Base-by-base conservation (phyloP, 2,113 vertebrate genomes). In the Rousettus leschenaultii region DNA sequence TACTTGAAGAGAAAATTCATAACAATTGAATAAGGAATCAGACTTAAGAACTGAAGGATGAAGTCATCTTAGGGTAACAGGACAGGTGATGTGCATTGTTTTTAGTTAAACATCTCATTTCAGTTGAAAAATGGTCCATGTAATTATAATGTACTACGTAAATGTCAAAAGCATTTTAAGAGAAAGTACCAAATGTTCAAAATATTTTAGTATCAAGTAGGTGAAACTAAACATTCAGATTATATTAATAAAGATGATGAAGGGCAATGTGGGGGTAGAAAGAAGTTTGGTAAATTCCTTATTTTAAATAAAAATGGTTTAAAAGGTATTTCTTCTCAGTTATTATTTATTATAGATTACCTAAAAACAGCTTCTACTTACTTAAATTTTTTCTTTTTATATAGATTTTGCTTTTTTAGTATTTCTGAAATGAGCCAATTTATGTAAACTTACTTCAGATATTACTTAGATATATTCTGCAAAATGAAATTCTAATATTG, bases 111-210 rank as follows among this genome's bases (percentile, higher is more conserved):
- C 45, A 94, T 43, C 71, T 86, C n/a, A 48, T 40, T 86, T 61
- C 63, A 48, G 13, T 63, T 77, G 45, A 94, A 48, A 18, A 89
- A 35, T 86, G 18, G 61, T 66, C 30, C 26, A 51, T 78, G 2
- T 73, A 75, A 33, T 61, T 94, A 6, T 51, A 94, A 78, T 77
- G 9, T 11, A 33, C 53, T 94, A 66, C 14, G 26, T 11, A 43
- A 74, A 94, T 53, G n/a, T 77, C 74, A 89, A 73, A 92, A 57
- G 91, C 16, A 78, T 53, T 95, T 92, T 59, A 86, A 92, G 22
- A 82, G 43, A 73, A 86, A 82, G 33, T 26, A 75, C 2, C 28
- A 71, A 89, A 48, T 75, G 8, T 93, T 85, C 57, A 95, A 68
- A 91, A 61, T 77, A 71, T 84, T 73, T 91, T 94, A 73, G 45